Conservation (phyloP, 1,140 invertebrate species). For the Telenomus remus region DNA sequence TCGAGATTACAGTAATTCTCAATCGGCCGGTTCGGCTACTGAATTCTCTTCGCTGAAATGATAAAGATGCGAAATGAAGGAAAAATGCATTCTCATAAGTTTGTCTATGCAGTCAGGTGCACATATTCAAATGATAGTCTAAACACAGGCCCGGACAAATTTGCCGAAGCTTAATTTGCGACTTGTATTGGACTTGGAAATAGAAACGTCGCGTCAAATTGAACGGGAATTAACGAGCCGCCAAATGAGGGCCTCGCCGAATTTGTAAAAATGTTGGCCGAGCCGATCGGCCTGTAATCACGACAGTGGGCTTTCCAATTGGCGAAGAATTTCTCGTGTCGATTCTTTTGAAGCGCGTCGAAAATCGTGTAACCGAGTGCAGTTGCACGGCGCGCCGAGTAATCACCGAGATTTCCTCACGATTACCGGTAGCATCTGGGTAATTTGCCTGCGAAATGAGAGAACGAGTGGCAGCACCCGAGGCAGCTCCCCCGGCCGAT, state of each 20-base stretch:
- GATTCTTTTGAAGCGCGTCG: conserved; percentile 58
- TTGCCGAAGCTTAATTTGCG: conserved; percentile 26
- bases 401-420: conserved; percentile 70
- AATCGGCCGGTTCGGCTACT: too few relatives aligned
- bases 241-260: conserved; percentile 38
- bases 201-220: conserved; percentile 57
- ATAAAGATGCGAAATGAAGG: too few relatives aligned
- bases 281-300: conserved; percentile 46
- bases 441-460: conserved; percentile 69
- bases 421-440: conserved; percentile 72
- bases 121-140: not conserved
- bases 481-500: conserved; percentile 36
- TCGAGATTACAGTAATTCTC: too few relatives aligned
- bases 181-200: conserved; percentile 40
- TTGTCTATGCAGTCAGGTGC: too few relatives aligned
- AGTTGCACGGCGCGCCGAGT: conserved; percentile 63
- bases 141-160: conserved; percentile 29
- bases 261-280: conserved; percentile 31
- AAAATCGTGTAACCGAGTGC: conserved; percentile 59
- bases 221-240: conserved; percentile 41
- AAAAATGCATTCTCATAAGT: too few relatives aligned
- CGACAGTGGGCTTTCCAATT: conserved; percentile 46
- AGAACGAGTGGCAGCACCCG: conserved; percentile 46
- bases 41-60: too few relatives aligned
- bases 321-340: conserved; percentile 50